phyloP scores from a whole-genome alignment of 53 echinoderm and acorn worm species.

The Arbacia lixula region DNA sequence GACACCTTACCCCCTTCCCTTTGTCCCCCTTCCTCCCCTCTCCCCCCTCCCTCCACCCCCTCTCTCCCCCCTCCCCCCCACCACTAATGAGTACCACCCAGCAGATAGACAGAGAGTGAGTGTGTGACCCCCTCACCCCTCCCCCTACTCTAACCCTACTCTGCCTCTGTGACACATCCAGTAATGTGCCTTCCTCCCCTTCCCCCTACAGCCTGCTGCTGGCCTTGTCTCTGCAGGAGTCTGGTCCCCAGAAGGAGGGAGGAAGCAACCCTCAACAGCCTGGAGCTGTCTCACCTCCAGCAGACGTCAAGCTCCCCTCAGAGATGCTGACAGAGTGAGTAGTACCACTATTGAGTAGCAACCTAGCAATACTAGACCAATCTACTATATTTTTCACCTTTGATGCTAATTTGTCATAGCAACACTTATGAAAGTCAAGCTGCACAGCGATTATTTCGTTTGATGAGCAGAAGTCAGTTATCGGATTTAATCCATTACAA shows the following conservation, averaged over 20 bases:
- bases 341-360: not conserved
- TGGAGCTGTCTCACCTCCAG: not conserved
- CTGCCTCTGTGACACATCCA: too few species aligned
- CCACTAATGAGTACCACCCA: constrained; percentile 85
- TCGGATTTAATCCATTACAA: too few species aligned
- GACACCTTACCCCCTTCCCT: too few species aligned
- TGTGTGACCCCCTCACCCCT: too few species aligned
- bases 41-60: not conserved
- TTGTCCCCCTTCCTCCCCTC: not conserved
- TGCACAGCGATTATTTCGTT: too few species aligned
- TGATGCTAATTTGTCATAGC: too few species aligned
- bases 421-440: too few species aligned
- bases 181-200: too few species aligned
- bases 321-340: constrained; percentile 45
- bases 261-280: constrained; percentile 18
- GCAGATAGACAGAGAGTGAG: constrained; percentile 94
- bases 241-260: constrained; percentile 19
- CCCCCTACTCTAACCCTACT: too few species aligned
- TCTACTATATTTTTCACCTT: too few species aligned
- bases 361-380: too few species aligned
- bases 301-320: constrained; percentile 23
- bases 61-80: constrained; percentile 44
- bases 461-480: too few species aligned
- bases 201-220: constrained; percentile 74
- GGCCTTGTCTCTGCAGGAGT: constrained; percentile 87